These are phyloP conservation scores for Psittacula derbiana DNA, from an alignment of 2,797 vertebrate species.

Conservation along the genomic window DNA sequence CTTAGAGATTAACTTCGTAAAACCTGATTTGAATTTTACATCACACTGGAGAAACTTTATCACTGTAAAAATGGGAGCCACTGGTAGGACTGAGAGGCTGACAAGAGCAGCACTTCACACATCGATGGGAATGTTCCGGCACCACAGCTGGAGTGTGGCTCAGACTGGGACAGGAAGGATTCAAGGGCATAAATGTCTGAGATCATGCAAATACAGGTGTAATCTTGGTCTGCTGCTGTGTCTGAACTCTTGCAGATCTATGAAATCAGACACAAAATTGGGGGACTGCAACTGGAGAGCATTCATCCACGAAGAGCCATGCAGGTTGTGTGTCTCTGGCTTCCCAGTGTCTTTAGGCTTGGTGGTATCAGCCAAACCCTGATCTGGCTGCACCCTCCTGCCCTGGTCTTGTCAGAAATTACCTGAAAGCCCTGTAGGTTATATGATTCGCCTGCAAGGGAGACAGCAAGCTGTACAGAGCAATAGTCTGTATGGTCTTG, in stretches of 20 bases:
- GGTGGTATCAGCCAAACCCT: background rate
- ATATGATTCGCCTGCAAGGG: background rate
- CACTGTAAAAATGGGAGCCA: background rate
- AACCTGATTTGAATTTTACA: constrained; percentile 65
- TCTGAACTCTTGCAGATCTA: background rate
- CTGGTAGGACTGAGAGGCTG: background rate
- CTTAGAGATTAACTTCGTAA: constrained; percentile 48
- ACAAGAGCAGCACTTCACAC: rapidly evolving
- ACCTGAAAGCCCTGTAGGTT: background rate
- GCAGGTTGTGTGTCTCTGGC: background rate
- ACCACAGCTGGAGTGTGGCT: background rate
- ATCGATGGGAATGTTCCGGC: rapidly evolving
- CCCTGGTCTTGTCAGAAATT: background rate
- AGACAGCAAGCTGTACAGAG: background rate
- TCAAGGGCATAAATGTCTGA: background rate
- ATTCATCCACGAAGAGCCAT: background rate
- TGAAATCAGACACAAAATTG: background rate
- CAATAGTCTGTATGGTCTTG: background rate
- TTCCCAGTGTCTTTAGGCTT: background rate
- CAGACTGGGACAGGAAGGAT: background rate
- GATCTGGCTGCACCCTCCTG: background rate
- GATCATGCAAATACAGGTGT: background rate
- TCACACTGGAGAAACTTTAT: background rate
- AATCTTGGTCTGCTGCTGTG: background rate
- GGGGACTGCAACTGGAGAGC: background rate